phyloP scores from a whole-genome alignment of 2,113 vertebrate genomes.

The Menidia beryllina region DNA sequence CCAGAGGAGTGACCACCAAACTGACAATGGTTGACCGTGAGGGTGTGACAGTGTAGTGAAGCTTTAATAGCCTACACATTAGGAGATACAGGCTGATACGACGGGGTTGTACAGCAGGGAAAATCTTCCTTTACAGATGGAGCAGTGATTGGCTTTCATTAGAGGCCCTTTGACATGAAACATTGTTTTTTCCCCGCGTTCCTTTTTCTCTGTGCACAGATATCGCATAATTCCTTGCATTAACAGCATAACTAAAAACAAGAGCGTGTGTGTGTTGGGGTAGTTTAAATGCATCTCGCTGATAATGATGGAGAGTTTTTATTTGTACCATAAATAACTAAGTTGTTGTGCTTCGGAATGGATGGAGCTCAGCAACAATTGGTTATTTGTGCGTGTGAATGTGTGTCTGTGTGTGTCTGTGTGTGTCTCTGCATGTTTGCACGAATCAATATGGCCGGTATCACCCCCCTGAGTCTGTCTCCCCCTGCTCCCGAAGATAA shows the following conservation, averaged over 20 bases:
- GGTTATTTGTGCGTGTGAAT: constrained; percentile 4
- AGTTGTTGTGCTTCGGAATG: constrained; percentile 15
- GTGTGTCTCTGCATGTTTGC: constrained; percentile 30
- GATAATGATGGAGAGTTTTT: background rate
- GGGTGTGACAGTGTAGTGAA: no score
- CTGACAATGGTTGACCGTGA: no score
- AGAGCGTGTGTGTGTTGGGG: background rate
- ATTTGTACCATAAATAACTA: constrained; percentile 7
- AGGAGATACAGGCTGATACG: no score
- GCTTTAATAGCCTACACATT: no score
- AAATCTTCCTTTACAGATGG: no score
- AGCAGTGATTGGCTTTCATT: no score
- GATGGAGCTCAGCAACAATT: constrained; percentile 20
- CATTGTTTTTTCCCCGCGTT: no score
- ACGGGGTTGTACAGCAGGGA: no score
- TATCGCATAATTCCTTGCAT: no score
- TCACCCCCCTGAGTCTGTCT: constrained; percentile 48
- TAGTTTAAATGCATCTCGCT: background rate
- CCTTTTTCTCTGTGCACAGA: no score
- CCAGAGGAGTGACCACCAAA: no score
- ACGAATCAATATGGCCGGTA: constrained; percentile 66
- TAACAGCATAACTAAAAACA: background rate
- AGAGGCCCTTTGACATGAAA: no score
- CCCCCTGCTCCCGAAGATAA: constrained; percentile 63
- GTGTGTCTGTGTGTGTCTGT: background rate